phyloP scores from a whole-genome alignment of 2,888 invertebrate genomes.

The Drosophila ezoana region DNA sequence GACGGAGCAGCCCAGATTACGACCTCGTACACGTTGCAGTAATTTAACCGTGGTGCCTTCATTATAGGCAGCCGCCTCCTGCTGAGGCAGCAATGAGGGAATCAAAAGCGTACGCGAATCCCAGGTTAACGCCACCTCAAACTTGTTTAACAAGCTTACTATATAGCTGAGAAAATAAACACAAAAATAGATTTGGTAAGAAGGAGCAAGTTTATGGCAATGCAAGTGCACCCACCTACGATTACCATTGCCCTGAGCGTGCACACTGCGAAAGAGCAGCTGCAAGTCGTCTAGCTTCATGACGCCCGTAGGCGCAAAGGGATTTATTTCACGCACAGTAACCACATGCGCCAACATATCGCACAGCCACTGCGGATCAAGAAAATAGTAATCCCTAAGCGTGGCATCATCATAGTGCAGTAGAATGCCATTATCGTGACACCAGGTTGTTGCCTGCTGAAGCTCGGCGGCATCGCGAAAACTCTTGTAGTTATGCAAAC shows the following conservation, averaged over 20 bases:
- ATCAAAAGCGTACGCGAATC: conserved; percentile 95
- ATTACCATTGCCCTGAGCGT: conserved; percentile 89
- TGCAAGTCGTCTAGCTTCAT: conserved; percentile 97
- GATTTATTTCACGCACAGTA: conserved; percentile 98
- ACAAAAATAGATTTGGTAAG: too few relatives aligned
- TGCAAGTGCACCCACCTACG: conserved; percentile 79
- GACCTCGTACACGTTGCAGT: conserved; percentile 81
- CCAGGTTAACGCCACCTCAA: conserved; percentile 98
- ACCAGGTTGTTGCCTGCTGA: conserved; percentile 97
- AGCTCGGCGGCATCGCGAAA: conserved; percentile 94
- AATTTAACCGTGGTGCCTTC: conserved; percentile 83
- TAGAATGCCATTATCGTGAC: conserved; percentile 98
- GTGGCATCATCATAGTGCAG: conserved; percentile 98
- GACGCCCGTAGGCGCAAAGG: conserved; percentile 95
- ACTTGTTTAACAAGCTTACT: conserved; percentile 96
- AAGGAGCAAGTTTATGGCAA: too few relatives aligned
- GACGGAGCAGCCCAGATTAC: conserved; percentile 80
- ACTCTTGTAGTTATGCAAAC: conserved; percentile 84
- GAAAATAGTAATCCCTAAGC: conserved; percentile 96
- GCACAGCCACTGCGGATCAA: conserved; percentile 99
- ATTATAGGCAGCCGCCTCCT: conserved; percentile 86
- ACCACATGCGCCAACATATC: conserved; percentile 99
- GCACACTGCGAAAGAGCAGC: conserved; percentile 95
- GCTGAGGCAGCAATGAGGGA: conserved; percentile 95
- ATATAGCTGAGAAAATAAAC: conserved; percentile 88